Evolutionary conservation across 1,140 invertebrate genomes (phyloP).

Genomic region (Diprion similis): DNA sequence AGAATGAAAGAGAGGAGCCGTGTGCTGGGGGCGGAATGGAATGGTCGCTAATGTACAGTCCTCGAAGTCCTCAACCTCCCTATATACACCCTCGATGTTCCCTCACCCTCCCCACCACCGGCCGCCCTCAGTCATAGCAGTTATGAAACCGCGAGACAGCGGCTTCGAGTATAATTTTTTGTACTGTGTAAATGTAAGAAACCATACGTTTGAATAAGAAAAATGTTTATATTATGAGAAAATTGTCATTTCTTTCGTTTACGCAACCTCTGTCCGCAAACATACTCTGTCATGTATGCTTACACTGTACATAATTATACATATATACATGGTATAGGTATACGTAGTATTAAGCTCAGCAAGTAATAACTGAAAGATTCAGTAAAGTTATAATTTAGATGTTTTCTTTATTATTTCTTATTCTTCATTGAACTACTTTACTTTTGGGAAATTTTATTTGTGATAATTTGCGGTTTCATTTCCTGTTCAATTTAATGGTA

Average conservation of each 20-base stretch:
- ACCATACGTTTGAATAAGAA: constrained; percentile 66
- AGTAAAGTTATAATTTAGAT: no score
- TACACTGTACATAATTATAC: no score
- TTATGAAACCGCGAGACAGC: constrained; percentile 55
- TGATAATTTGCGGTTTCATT: no score
- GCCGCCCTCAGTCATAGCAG: constrained; percentile 53
- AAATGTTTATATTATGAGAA: constrained; percentile 64
- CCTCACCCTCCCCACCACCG: constrained; percentile 36
- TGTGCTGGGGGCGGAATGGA: constrained; percentile 51
- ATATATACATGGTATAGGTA: no score
- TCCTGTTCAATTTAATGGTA: no score
- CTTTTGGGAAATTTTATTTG: no score
- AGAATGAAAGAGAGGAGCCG: constrained; percentile 36
- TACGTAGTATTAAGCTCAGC: no score
- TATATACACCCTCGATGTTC: constrained; percentile 39
- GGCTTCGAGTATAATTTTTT: constrained; percentile 65
- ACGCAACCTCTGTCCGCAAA: background rate
- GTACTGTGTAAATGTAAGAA: constrained; percentile 68
- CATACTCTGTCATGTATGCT: background rate
- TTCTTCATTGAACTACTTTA: no score
- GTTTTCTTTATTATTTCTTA: no score
- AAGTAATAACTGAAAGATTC: no score
- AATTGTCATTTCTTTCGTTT: background rate
- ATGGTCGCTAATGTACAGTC: constrained; percentile 48
- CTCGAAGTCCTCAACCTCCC: constrained; percentile 25